Evolutionary conservation across 2,113 vertebrate genomes (phyloP), one percentile per base, ranked within the genome.

Genomic region (Blennius ocellaris): DNA sequence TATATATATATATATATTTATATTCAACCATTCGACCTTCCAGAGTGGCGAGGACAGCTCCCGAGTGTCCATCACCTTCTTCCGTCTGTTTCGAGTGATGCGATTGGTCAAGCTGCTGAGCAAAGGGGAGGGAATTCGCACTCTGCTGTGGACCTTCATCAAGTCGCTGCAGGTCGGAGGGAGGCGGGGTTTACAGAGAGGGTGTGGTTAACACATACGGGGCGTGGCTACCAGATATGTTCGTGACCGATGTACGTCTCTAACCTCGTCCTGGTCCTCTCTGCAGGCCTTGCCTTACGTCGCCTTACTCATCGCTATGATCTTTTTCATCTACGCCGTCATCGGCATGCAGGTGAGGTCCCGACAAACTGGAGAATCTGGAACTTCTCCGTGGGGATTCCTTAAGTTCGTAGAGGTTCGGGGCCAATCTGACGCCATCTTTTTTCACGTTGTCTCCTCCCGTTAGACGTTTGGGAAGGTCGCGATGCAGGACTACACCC

Each of bases 61-160:
- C 62, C 94, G 97, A 37, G 98, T 99, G 90, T 99, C 97, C 70
- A 99, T 99, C 94, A 99, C 98, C 58, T 99, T 99, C 92, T 99
- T 99, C 93, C 96, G 97, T 73, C 96, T 99, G 57, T 99, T 99
- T 92, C 96, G 98, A 53, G 98, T 99, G 81, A 99, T 99, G 97
- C 96, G 98, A 62, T 92, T 99, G 40, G 98, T 99, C 83, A 99
- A 99, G 93, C 94, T 99, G 70, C 95, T 99, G 86, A 99, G 97
- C 87, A 97, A 97, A 21, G 98, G 98, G 76, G 97, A 99, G 91
- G 98, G 97, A 70, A 99, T 99, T 87, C 96, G 97, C 6, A 99
- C 97, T 0, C 93, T 99, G 76, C 95, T 99, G 39, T 99, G 98
- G 98, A 99, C 97, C 12, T 99, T 99, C 92, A 96, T 99, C 93